Percentiles rank a stretch among this genome's conserved stretches.
These are phyloP conservation scores for Lepidotrigona ventralis DNA, from an alignment of 1,140 invertebrate species.

Conservation along the genomic window DNA sequence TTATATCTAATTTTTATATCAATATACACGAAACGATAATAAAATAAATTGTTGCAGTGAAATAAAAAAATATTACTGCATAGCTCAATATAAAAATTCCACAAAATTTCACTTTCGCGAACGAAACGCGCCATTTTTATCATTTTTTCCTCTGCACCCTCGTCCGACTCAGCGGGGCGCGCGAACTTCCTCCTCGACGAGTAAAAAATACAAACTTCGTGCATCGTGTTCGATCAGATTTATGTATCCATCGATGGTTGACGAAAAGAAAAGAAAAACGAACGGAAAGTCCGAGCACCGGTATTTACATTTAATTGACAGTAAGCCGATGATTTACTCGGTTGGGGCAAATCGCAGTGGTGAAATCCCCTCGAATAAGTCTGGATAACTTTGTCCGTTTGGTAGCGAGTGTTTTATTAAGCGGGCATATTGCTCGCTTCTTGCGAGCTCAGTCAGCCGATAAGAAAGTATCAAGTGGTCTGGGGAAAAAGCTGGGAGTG, in stretches of 20 bases:
- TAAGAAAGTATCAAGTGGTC: conserved; percentile 25
- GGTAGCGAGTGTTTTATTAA: conserved; percentile 5
- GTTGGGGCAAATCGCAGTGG: background rate
- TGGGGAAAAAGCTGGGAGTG: conserved; percentile 21
- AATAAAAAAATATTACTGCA: background rate
- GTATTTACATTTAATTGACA: conserved; percentile 3
- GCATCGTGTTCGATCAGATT: background rate
- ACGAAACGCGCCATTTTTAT: background rate
- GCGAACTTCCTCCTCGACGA: background rate
- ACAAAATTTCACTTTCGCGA: too few species aligned
- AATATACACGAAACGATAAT: too few species aligned
- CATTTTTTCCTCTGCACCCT: background rate
- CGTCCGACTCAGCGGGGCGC: background rate
- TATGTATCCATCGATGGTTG: background rate
- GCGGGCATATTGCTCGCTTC: conserved; percentile 21
- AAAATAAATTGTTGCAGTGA: background rate
- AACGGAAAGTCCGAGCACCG: background rate
- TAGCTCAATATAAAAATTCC: background rate
- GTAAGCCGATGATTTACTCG: conserved; percentile 16
- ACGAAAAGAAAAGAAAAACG: background rate
- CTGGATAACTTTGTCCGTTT: background rate
- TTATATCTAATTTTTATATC: too few species aligned
- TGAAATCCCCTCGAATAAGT: background rate
- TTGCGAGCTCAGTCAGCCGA: conserved; percentile 7
- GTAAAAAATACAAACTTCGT: background rate